Base-by-base conservation (phyloP, 2,888 invertebrate species). In the Bedellia somnulentella region DNA sequence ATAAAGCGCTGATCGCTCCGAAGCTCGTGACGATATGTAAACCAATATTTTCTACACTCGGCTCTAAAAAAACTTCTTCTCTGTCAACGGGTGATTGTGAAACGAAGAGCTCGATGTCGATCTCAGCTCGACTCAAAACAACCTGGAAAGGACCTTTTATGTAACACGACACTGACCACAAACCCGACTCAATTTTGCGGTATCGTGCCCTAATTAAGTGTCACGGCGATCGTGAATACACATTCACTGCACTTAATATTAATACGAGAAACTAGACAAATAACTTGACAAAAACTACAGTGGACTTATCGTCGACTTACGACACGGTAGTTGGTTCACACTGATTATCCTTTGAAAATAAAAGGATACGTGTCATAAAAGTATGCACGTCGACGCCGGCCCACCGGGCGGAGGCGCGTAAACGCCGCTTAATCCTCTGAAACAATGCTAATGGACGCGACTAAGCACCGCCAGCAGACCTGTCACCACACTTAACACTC, bases 381-480 rank as follows among this genome's bases (percentile, higher is more conserved):
- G 61, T 68, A 71, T 71, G 67, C 59, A 56, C 60, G 59, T 58
- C 47, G 52, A 60, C 58, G 55, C 51, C 51, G 57, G 16, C 49
- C 46, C 44, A 49, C 52, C 56, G 55, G 52, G 49, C 46, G 42
- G 52, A 43, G 47, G 43, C 49, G 49, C 52, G 52, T 56, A 63
- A 68, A 57, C 62, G 56, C 53, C 62, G 49, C 58, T 56, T 75
- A 73, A 75, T 73, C 75, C 71, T 52, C 61, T 66, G 63, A 73
- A 71, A 75, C 75, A 73, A 75, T 75, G 70, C 71, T 75, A 75
- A 75, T 75, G 75, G 75, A 70, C 58, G 60, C 55, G n/a, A 56
- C 60, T 61, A 63, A 59, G 59, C 46, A 46, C 62, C 61, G 64
- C 59, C 47, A 47, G 51, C 52, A 60, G 55, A 55, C 63, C 70